These are phyloP conservation scores for Malachius bipustulatus DNA, from an alignment of 2,888 invertebrate genomes.

Conservation along the genomic window DNA sequence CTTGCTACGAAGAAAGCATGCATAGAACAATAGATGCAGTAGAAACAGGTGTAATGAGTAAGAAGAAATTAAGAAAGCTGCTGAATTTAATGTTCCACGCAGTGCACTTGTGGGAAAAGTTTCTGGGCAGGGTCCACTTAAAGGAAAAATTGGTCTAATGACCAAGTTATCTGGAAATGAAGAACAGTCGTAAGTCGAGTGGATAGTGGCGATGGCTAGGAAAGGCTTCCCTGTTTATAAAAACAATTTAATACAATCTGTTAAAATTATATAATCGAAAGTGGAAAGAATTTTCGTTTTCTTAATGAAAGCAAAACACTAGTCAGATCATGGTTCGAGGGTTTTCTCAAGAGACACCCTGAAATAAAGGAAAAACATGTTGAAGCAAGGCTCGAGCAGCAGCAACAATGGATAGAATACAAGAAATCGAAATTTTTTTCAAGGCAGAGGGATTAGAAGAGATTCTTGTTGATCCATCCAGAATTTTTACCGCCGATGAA, in stretches of 20 bases:
- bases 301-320: background rate
- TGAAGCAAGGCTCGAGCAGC: slow-evolving; percentile 5
- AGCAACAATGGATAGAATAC: slow-evolving; percentile 1
- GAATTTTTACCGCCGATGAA: slow-evolving; percentile 5
- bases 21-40: slow-evolving; percentile 2
- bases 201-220: slow-evolving; percentile 4
- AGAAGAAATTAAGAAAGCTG: slow-evolving; percentile 3
- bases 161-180: slow-evolving; percentile 3
- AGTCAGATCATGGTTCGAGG: slow-evolving; percentile 5
- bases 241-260: background rate
- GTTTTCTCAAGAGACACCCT: slow-evolving; percentile 3
- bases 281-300: slow-evolving; percentile 4
- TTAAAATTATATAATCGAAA: slow-evolving; percentile 4
- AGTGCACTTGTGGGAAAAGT: slow-evolving; percentile 2
- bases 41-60: background rate
- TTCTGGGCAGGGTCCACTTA: slow-evolving; percentile 3
- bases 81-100: slow-evolving; percentile 4
- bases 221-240: slow-evolving; percentile 2
- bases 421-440: slow-evolving; percentile 1
- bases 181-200: background rate
- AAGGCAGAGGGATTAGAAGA: slow-evolving; percentile 4
- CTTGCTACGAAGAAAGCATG: slow-evolving; percentile 3
- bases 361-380: slow-evolving; percentile 6
- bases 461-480: slow-evolving; percentile 4
- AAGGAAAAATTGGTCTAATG: background rate